Evolutionary conservation across 2,888 invertebrate genomes (phyloP).

Genomic region (Ectemnius continuus): DNA sequence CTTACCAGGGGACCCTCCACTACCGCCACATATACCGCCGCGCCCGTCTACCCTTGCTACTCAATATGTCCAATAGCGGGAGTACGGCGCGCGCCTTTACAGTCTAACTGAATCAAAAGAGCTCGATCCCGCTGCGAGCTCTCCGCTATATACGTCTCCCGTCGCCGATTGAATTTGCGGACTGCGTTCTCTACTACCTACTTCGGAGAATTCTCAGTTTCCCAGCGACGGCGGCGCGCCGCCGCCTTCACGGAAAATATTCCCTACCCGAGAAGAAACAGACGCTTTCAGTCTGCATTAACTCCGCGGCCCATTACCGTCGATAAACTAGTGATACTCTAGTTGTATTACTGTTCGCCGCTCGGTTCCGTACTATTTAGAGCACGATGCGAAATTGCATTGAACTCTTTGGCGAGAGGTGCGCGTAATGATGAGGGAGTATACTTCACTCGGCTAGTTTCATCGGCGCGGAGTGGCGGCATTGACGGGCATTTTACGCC

Average conservation of each 20-base stretch:
- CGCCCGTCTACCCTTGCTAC: slow-evolving; percentile 52
- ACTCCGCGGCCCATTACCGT: too few species aligned
- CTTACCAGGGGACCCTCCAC: slow-evolving; percentile 47
- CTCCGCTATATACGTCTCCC: slow-evolving; percentile 2
- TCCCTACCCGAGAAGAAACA: background rate
- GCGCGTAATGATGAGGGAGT: too few species aligned
- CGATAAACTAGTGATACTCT: too few species aligned
- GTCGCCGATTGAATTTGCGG: slow-evolving; percentile 5
- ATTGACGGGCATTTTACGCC: too few species aligned
- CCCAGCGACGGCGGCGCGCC: background rate
- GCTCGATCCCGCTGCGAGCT: slow-evolving; percentile 32
- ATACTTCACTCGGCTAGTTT: too few species aligned
- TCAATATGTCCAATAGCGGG: slow-evolving; percentile 67
- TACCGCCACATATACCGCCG: slow-evolving; percentile 6
- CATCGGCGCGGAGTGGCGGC: too few species aligned
- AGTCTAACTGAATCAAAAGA: slow-evolving; percentile 62
- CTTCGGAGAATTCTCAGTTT: slow-evolving; percentile 3
- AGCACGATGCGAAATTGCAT: too few species aligned
- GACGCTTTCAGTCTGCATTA: slow-evolving; percentile 2
- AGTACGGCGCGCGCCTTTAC: slow-evolving; percentile 49
- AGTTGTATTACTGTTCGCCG: too few species aligned
- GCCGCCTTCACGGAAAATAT: background rate
- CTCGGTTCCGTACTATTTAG: too few species aligned
- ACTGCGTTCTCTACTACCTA: background rate
- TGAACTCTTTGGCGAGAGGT: too few species aligned